Conservation (phyloP, 2,797 vertebrate species). For the Sciurus vulgaris region DNA sequence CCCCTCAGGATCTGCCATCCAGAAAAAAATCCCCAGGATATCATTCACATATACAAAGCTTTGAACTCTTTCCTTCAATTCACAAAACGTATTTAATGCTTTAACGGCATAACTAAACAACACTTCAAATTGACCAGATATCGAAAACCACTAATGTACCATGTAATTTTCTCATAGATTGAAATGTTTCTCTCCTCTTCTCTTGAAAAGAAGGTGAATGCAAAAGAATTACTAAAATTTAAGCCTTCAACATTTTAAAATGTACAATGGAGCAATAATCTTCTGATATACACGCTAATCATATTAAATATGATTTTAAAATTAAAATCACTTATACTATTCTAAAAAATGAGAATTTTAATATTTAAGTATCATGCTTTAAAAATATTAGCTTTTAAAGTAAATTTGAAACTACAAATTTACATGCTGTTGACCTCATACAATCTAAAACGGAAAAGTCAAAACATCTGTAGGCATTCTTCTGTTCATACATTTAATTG, state of each 20-base stretch:
- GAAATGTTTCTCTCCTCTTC: constrained; percentile 67
- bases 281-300: background rate
- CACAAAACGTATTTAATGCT: constrained; percentile 48
- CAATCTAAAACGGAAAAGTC: background rate
- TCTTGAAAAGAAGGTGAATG: constrained; percentile 69
- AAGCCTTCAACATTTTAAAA: constrained; percentile 54
- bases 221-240: constrained; percentile 49
- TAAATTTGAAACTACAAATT: constrained; percentile 12
- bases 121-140: constrained; percentile 60
- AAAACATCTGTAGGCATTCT: background rate
- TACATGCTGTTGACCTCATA: background rate
- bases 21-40: background rate
- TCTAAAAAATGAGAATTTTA: constrained; percentile 44
- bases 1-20: background rate
- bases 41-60: background rate
- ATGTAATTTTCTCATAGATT: constrained; percentile 75
- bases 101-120: constrained; percentile 59
- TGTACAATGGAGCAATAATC: constrained; percentile 1
- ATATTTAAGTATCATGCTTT: background rate
- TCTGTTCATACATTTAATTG: background rate
- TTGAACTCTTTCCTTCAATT: constrained; percentile 38
- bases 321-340: constrained; percentile 46
- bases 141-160: constrained; percentile 48
- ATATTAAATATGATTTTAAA: constrained; percentile 61
- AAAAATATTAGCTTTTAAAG: constrained; percentile 38